Evolutionary conservation across 2,113 vertebrate genomes (phyloP).

Genomic region (Hemiscyllium ocellatum): DNA sequence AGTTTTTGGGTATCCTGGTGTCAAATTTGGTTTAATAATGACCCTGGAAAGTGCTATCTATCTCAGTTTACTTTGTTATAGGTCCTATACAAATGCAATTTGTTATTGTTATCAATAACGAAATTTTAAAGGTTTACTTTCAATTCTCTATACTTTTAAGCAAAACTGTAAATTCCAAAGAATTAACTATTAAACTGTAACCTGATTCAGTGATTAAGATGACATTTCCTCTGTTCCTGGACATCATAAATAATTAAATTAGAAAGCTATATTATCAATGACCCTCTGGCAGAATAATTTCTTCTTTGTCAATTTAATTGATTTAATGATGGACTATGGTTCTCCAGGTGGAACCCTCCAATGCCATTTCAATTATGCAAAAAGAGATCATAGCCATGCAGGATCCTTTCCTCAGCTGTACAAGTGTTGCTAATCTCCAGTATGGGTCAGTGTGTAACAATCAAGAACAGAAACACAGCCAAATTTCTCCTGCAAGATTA

Average conservation of each 20-base stretch:
- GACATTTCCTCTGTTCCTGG: neutral
- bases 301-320: neutral
- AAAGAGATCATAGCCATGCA: neutral
- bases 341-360: neutral
- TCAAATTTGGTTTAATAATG: neutral
- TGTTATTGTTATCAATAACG: neutral
- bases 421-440: neutral
- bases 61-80: neutral
- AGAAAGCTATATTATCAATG: neutral
- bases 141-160: neutral
- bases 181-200: neutral
- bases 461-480: neutral
- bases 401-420: neutral
- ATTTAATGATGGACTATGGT: neutral
- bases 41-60: neutral
- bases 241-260: neutral
- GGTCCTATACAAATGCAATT: neutral
- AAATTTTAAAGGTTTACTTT: neutral
- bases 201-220: neutral
- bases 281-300: neutral
- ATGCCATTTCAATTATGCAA: neutral
- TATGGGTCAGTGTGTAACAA: neutral
- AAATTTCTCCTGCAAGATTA: neutral
- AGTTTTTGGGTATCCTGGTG: neutral
- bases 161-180: neutral